A percentile compares a stretch with the other conserved stretches of the same genome.
Conservation (phyloP, 2,797 vertebrate species). For the Iguana delicatissima region DNA sequence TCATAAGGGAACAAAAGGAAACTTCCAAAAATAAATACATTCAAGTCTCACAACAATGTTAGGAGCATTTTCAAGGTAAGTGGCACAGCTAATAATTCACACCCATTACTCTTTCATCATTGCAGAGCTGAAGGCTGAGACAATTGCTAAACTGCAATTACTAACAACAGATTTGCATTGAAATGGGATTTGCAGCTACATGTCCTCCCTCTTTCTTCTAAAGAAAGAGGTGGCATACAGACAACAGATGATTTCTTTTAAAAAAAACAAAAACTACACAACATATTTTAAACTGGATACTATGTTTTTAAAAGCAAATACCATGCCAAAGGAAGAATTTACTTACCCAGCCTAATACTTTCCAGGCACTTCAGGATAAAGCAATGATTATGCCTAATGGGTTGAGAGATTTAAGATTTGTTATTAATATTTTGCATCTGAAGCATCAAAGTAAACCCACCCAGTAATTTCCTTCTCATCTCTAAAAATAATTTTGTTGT, state of each 20-base stretch:
- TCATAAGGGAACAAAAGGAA: conserved; percentile 9
- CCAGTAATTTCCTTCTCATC: neutral
- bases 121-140: conserved; percentile 70
- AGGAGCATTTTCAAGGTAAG: conserved; percentile 66
- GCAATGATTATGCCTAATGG: neutral
- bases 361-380: neutral
- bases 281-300: neutral
- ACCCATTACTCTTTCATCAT: conserved; percentile 69
- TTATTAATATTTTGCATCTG: neutral
- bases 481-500: neutral
- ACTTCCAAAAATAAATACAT: conserved; percentile 50
- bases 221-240: conserved; percentile 43
- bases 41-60: conserved; percentile 63
- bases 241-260: conserved; percentile 45
- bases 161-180: conserved; percentile 64
- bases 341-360: neutral
- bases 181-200: conserved; percentile 60
- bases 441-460: neutral
- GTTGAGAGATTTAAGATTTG: conserved; percentile 8
- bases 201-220: conserved; percentile 52
- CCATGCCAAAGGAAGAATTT: neutral
- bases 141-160: conserved; percentile 74
- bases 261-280: neutral
- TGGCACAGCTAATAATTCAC: conserved; percentile 68
- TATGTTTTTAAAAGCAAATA: neutral